These are phyloP conservation scores for Smutsia gigantea DNA, from an alignment of 2,797 vertebrate genomes.

Conservation along the genomic window DNA sequence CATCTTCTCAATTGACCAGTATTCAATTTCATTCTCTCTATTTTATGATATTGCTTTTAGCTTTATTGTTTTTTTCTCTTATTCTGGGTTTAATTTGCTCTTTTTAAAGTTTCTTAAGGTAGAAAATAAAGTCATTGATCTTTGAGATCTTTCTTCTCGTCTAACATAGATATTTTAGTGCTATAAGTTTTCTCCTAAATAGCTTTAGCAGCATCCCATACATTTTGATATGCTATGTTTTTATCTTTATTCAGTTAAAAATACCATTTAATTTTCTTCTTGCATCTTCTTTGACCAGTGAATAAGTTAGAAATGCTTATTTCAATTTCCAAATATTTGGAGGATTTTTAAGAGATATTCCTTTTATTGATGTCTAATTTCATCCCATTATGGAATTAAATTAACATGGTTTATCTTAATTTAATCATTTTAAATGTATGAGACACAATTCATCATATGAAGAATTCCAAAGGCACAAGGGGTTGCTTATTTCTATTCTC, in stretches of 20 bases:
- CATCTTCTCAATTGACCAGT: background rate
- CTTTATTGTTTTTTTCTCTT: background rate
- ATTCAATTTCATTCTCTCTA: background rate
- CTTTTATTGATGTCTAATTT: background rate
- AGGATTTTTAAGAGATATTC: background rate
- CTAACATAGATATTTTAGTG: background rate
- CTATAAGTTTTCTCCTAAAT: background rate
- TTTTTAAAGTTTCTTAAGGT: background rate
- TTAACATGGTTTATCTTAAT: background rate
- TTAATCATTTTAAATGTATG: background rate
- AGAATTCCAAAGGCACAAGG: background rate
- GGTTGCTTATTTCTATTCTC: background rate
- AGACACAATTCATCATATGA: background rate
- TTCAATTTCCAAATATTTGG: background rate
- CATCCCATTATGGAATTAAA: background rate
- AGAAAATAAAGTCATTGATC: background rate
- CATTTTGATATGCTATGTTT: background rate
- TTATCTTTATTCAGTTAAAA: background rate
- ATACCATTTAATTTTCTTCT: background rate
- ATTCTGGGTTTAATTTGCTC: background rate
- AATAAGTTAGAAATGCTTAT: background rate
- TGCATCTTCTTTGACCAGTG: background rate
- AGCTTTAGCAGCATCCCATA: background rate
- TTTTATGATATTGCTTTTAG: background rate
- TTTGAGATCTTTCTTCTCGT: background rate